Conservation (phyloP, 2,888 invertebrate species). For the Dascillus cervinus region DNA sequence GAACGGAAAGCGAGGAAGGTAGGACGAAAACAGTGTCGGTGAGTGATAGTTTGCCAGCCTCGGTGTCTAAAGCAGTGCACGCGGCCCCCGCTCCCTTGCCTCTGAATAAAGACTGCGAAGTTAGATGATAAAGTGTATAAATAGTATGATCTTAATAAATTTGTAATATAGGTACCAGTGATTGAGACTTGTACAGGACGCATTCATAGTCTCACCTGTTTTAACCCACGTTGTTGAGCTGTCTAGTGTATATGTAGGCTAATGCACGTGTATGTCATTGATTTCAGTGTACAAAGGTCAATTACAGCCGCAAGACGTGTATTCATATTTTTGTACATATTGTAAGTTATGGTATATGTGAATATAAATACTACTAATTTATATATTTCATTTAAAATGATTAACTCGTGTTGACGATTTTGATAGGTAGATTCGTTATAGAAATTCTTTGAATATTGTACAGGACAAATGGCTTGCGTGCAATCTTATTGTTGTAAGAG, state of each 20-base stretch:
- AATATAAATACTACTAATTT: conserved; percentile 44
- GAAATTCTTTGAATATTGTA: conserved; percentile 42
- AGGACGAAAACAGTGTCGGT: conserved; percentile 28
- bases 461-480: conserved; percentile 45
- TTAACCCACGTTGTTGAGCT: conserved; percentile 37
- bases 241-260: conserved; percentile 32
- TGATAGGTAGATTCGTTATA: conserved; percentile 44
- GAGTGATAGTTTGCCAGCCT: conserved; percentile 19
- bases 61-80: conserved; percentile 25
- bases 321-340: conserved; percentile 52
- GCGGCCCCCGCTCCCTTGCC: conserved; percentile 48
- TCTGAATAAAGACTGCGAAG: conserved; percentile 76
- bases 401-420: conserved; percentile 46
- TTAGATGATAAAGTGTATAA: conserved; percentile 68
- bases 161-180: conserved; percentile 34
- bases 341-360: conserved; percentile 45
- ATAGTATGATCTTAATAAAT: conserved; percentile 18
- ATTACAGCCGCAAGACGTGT: conserved; percentile 45
- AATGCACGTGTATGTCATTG: conserved; percentile 28
- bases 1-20: conserved; percentile 29
- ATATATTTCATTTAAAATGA: conserved; percentile 44
- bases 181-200: conserved; percentile 35
- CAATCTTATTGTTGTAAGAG: conserved; percentile 40
- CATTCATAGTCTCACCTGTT: conserved; percentile 31
- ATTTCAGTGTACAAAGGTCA: conserved; percentile 48